These are phyloP conservation scores for Hydrochoerus hydrochaeris DNA, from an alignment of 2,113 vertebrate genomes.

Conservation along the genomic window DNA sequence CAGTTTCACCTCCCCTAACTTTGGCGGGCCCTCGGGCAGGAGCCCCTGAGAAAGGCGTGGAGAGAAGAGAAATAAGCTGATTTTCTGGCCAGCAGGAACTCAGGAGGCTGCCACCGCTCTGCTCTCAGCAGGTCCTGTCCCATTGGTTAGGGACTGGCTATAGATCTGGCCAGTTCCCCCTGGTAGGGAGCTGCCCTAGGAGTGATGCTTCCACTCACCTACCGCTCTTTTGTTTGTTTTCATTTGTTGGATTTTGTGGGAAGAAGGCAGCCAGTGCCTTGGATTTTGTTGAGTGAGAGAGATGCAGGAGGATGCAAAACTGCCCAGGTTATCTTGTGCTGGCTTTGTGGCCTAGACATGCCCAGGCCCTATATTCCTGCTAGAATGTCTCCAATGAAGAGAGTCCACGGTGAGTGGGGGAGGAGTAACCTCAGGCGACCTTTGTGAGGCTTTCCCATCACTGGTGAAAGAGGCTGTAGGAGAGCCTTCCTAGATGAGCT, in stretches of 20 bases:
- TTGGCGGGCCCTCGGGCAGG: neutral
- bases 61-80: neutral
- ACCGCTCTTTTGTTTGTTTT: slow-evolving; percentile 24
- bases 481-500: neutral
- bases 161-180: neutral
- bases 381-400: neutral
- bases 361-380: neutral
- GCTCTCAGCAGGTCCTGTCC: neutral
- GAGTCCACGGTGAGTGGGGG: neutral
- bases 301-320: neutral
- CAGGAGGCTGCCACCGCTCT: neutral
- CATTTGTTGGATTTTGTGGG: neutral
- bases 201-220: neutral
- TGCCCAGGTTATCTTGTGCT: neutral
- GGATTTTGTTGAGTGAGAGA: slow-evolving; percentile 5
- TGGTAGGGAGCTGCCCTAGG: neutral
- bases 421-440: neutral
- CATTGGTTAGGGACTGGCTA: neutral
- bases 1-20: slow-evolving; percentile 47
- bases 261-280: neutral
- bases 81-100: slow-evolving; percentile 24
- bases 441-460: slow-evolving; percentile 38
- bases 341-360: neutral
- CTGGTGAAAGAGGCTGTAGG: slow-evolving; percentile 12
- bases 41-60: neutral